These are phyloP conservation scores for Tylochromis polylepis DNA, from an alignment of 2,113 vertebrate species.

Conservation along the genomic window DNA sequence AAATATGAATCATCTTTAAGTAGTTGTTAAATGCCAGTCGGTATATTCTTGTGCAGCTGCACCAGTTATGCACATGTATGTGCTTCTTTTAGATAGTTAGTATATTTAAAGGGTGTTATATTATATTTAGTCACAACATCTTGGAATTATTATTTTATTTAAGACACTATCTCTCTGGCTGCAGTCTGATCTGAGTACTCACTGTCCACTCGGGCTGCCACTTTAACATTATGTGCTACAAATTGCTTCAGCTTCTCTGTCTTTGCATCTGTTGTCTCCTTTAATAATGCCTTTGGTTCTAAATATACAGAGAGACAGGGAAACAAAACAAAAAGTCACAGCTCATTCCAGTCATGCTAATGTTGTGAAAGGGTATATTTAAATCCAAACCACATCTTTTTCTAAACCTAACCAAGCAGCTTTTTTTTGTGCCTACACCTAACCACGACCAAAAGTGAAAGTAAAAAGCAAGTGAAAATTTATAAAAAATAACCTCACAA, in stretches of 20 bases:
- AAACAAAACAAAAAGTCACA: not conserved
- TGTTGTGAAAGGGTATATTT: not conserved
- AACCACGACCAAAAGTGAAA: not conserved
- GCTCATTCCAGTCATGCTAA: not conserved
- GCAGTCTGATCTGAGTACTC: not conserved
- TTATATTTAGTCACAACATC: conserved; percentile 21
- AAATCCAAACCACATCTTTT: not conserved
- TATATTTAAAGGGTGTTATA: conserved; percentile 14
- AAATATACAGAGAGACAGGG: not conserved
- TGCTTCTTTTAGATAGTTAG: not conserved
- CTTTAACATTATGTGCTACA: not conserved
- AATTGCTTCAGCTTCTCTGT: not conserved
- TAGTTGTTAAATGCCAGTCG: not conserved
- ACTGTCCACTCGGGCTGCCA: not conserved
- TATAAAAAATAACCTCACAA: not conserved
- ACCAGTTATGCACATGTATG: not conserved
- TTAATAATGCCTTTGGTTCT: not conserved
- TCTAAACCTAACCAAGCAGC: not conserved
- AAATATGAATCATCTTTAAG: not conserved
- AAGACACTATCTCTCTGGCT: not conserved
- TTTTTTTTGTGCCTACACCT: not conserved
- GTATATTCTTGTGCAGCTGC: not conserved
- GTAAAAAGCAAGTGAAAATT: not conserved
- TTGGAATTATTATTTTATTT: not conserved
- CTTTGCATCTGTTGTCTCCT: not conserved